Evolutionary conservation across 2,113 vertebrate genomes (phyloP), one percentile per base, ranked within the genome.

Genomic region (Periophthalmus modestus): DNA sequence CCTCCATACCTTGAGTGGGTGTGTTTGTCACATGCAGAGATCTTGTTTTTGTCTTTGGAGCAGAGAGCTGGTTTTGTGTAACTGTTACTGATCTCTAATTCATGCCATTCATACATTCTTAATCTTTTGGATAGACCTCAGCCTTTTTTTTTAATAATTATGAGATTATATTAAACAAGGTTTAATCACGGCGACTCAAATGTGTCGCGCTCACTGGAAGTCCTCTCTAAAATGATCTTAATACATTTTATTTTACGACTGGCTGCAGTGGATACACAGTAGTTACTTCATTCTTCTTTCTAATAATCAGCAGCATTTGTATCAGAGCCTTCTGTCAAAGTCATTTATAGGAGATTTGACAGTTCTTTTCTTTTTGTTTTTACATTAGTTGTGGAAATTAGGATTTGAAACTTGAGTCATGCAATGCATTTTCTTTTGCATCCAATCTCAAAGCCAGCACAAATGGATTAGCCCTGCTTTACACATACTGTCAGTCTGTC

Each of bases 321-420:
- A 39, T 65, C 62, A 12, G 62, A 65, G 34, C 62, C 34, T 65
- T 39, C 61, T n/a, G 61, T 65, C 62, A 43, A 21, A 39, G 34
- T 21, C 9, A 19, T 63, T 63, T n/a, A 65, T 21, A 39, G 7
- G n/a, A 39, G 34, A 19, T 65, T 65, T 65, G 62, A 43, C 34
- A 43, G 33, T 7, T n/a, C 9, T 39, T 39, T 11, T 34, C 39
- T 21, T 34, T 61, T 39, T 39, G 0, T 18, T 65, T 55, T 34
- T 61, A 61, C 58, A 61, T 61, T 21, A 43, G 62, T 43, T 36
- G 18, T 43, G 62, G 62, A 62, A 16, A 62, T 34, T 19, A 62
- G 5, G 34, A 39, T 65, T 34, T 39, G 62, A 39, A n/a, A n/a
- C 18, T 21, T 65, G 62, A 65, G 62, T 43, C 33, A 39, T 62